Base-by-base conservation (phyloP, 2,797 vertebrate species). In the Okamejei kenojei region DNA sequence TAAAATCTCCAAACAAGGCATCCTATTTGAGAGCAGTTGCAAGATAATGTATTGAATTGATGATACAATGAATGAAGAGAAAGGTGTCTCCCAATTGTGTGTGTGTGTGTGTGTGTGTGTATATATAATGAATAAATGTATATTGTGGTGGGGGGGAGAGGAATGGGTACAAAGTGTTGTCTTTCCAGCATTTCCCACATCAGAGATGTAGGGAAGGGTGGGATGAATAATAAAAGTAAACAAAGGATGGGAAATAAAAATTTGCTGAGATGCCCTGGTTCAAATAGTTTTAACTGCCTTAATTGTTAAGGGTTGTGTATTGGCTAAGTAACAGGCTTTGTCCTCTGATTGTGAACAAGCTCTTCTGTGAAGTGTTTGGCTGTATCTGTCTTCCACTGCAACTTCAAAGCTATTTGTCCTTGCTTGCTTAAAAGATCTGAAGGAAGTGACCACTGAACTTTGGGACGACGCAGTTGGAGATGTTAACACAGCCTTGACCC, bases 371-470 rank as follows among this genome's bases (percentile, higher is more conserved):
- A 32, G 32, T 19, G n/a, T 68, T 35, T 65, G 71, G 71, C 71
- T 88, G 23, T 38, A 82, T 61, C 61, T 88, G 84, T 65, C n/a
- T 88, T 68, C 84, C 17, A 88, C 63, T 88, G 17, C 63, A 88
- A 10, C 63, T 19, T 88, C 63, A 88, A 65, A 68, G 84, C 63
- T 68, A 35, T 68, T 68, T 32, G 1, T 15, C 26, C 54, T 10
- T 15, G 21, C n/a, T 1, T 88, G 7, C 15, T 63, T 65, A 65
- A 65, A 65, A 88, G n/a, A 35, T 63, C 61, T 88, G 65, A 88
- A 88, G 61, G 84, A 88, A 88, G n/a, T 65, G 63, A 10, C 84
- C 84, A 68, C 35, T 88, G 84, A 63, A 7, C 29, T 88, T 88
- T n/a, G 7, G 84, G n/a, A 35, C 15, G 8, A 13, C 63, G 68